phyloP scores from a whole-genome alignment of 2,113 vertebrate genomes.

The Epinephelus fuscoguttatus region DNA sequence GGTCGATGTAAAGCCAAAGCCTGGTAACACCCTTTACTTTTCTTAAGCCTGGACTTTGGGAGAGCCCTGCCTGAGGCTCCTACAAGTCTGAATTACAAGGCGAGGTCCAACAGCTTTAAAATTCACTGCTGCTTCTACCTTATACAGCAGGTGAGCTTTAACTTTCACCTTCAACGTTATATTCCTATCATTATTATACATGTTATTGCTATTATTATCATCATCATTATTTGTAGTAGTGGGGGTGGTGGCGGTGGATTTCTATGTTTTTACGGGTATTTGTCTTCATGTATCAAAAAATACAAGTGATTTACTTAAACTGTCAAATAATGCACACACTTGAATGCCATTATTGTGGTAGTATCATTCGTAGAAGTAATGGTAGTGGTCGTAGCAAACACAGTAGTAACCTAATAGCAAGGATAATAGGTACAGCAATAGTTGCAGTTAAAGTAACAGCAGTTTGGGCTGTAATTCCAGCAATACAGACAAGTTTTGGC shows the following conservation, averaged over 20 bases:
- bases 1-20: constrained; percentile 29
- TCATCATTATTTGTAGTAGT: too few species aligned
- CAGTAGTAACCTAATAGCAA: too few species aligned
- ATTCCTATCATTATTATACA: background rate
- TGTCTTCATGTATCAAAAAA: background rate
- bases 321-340: background rate
- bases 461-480: background rate
- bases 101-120: constrained; percentile 38
- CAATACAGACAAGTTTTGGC: background rate
- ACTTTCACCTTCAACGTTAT: background rate
- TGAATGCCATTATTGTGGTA: background rate
- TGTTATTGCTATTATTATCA: background rate
- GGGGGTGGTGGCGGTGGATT: background rate
- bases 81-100: constrained; percentile 43
- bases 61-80: constrained; percentile 45
- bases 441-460: background rate
- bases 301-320: background rate
- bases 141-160: background rate
- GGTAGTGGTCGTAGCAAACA: background rate
- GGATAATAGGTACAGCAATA: background rate
- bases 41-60: constrained; percentile 49
- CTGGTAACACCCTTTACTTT: constrained; percentile 26
- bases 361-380: background rate
- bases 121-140: background rate
- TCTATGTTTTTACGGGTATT: background rate